Evolutionary conservation across 1,140 invertebrate species (phyloP), one percentile per base, ranked within the genome.

Genomic region (Cydia splendana): DNA sequence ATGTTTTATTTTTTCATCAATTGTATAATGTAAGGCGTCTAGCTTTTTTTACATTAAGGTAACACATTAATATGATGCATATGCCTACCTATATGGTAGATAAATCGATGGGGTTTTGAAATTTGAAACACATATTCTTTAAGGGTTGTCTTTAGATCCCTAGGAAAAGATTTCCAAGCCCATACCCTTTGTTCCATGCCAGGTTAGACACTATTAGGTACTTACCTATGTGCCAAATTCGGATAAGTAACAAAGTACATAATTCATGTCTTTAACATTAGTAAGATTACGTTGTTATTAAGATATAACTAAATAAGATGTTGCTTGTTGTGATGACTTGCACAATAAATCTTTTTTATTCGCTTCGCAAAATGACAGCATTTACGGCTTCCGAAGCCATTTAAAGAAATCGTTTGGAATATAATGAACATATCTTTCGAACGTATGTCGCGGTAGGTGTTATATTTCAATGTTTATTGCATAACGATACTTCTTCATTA

Each of bases 281-380:
- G 12, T 45, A 45, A 15, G 45, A 45, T 45, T 13, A 45, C 12
- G 12, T 15, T 48, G 67, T 45, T 71, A 71, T 42, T 30, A 71
- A 38, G 30, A 34, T 76, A 67, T 62, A 80, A 80, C 76, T 76
- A 78, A 78, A 80, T 79, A 81, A 83, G 75, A 78, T 74, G 77
- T 82, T 82, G 65, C 78, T 53, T 51, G 69, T 76, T 76, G 74
- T 75, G 38, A 74, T 76, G 79, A 76, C 79, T 80, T 84, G 78
- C 38, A 78, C 80, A 83, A 82, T 86, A 86, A 84, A 86, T 86
- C 85, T 82, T 77, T 75, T 84, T 84, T 83, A 82, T 83, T 74
- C 77, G 67, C 76, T 80, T 82, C 78, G 79, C 76, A 79, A 80
- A 83, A 82, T 65, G 65, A 78, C 82, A 80, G 51, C 42, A 67